Conservation (phyloP, 2,888 invertebrate species). For the Oscheius sp. region DNA sequence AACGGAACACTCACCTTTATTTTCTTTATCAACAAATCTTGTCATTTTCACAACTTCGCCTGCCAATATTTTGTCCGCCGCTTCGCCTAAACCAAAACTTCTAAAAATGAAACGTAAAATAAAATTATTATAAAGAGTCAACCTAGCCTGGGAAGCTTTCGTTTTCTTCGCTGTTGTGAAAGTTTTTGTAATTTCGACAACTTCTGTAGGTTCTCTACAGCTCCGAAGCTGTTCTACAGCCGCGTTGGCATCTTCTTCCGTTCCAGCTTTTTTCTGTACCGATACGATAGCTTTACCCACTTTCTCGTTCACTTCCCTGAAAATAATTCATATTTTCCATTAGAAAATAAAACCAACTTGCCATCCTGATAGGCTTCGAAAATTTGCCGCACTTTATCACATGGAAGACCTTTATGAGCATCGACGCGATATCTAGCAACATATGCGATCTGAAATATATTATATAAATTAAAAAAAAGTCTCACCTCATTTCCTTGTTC, state of each 20-base stretch:
- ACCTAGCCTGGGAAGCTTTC: slow-evolving; percentile 47
- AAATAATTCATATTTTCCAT: neutral
- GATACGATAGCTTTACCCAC: slow-evolving; percentile 39
- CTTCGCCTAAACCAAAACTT: slow-evolving; percentile 40
- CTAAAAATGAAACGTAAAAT: slow-evolving; percentile 31
- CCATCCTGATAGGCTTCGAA: slow-evolving; percentile 38
- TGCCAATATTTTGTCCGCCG: slow-evolving; percentile 37
- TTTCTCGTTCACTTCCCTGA: slow-evolving; percentile 45
- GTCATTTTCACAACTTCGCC: slow-evolving; percentile 38
- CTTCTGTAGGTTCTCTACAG: slow-evolving; percentile 40
- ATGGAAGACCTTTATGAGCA: slow-evolving; percentile 44
- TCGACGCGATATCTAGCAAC: slow-evolving; percentile 48
- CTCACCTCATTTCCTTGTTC: slow-evolving; percentile 31
- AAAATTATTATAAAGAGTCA: too few species aligned
- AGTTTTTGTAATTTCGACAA: slow-evolving; percentile 44
- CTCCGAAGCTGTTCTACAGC: slow-evolving; percentile 32
- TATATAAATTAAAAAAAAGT: neutral
- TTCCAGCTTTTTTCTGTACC: slow-evolving; percentile 40
- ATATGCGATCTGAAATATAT: slow-evolving; percentile 45
- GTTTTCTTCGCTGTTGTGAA: slow-evolving; percentile 40
- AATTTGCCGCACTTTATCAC: slow-evolving; percentile 43
- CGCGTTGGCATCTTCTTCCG: slow-evolving; percentile 25
- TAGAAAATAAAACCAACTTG: slow-evolving; percentile 24
- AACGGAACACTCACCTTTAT: neutral
- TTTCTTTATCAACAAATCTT: neutral